Percentiles rank a stretch among this genome's conserved stretches.
Conservation (phyloP, 2,797 vertebrate species). For the Melanitta fusca region DNA sequence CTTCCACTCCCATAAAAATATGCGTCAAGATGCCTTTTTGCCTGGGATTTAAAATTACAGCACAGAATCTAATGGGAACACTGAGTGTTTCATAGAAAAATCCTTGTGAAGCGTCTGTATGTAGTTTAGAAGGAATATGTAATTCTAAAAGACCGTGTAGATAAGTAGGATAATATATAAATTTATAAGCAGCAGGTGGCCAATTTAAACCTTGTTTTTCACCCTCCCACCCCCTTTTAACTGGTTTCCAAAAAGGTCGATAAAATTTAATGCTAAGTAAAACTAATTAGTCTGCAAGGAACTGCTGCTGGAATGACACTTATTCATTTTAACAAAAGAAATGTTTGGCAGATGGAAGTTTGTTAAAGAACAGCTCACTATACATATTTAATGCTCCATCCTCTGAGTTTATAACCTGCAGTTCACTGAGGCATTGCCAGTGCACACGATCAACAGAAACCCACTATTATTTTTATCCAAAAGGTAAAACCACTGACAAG, state of each 20-base stretch:
- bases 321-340: constrained; percentile 44
- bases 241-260: constrained; percentile 25
- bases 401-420: constrained; percentile 50
- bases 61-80: constrained; percentile 39
- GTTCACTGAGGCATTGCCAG: constrained; percentile 54
- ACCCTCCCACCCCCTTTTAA: neutral
- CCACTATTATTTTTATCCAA: constrained; percentile 47
- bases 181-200: constrained; percentile 47
- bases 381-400: constrained; percentile 73
- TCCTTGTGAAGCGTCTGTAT: neutral
- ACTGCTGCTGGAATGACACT: constrained; percentile 65
- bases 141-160: constrained; percentile 35
- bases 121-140: constrained; percentile 42
- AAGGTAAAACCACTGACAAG: constrained; percentile 52
- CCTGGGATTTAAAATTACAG: constrained; percentile 46
- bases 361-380: constrained; percentile 41
- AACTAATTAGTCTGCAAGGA: constrained; percentile 63
- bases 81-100: constrained; percentile 43
- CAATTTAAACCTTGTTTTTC: constrained; percentile 28
- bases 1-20: constrained; percentile 38
- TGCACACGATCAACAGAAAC: constrained; percentile 38
- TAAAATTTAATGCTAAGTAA: constrained; percentile 59
- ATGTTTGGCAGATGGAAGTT: constrained; percentile 46
- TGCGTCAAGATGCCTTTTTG: constrained; percentile 28
- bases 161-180: constrained; percentile 60